A percentile compares a stretch with the other conserved stretches of the same genome.
Conservation (phyloP, 2,888 invertebrate genomes). For the Tiliacea citrago region DNA sequence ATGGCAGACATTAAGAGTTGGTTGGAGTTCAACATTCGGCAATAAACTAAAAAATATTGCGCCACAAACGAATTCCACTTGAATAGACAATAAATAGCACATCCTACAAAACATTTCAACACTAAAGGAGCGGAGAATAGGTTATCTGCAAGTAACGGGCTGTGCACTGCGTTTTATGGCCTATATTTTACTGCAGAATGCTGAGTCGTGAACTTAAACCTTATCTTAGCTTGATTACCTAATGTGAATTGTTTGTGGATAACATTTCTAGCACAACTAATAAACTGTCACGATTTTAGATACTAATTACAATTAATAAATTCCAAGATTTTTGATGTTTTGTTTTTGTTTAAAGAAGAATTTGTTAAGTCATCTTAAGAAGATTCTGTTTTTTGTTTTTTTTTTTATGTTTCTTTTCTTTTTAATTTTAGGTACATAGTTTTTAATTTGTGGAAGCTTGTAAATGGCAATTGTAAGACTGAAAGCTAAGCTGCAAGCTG, state of each 20-base stretch:
- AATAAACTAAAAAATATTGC: constrained; percentile 39
- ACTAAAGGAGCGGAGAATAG: constrained; percentile 49
- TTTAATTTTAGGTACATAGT: no score
- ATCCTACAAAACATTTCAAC: constrained; percentile 50
- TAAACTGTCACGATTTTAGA: no score
- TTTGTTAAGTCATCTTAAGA: no score
- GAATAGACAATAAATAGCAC: constrained; percentile 32
- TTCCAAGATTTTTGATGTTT: no score
- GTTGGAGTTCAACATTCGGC: neutral
- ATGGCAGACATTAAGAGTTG: neutral
- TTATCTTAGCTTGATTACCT: constrained; percentile 54
- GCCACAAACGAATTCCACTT: constrained; percentile 24
- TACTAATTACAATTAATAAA: no score
- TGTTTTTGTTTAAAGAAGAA: no score
- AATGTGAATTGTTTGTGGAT: constrained; percentile 31
- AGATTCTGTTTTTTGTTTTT: no score
- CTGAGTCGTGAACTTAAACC: constrained; percentile 30
- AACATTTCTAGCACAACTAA: no score
- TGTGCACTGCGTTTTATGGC: constrained; percentile 64
- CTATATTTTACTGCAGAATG: constrained; percentile 56
- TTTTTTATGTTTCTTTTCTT: no score
- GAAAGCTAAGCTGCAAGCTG: no score
- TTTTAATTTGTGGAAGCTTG: no score
- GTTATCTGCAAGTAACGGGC: constrained; percentile 67
- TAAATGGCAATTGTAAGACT: no score